Base-by-base conservation (phyloP, 2,797 vertebrate genomes). In the Halcyon chelicuti region DNA sequence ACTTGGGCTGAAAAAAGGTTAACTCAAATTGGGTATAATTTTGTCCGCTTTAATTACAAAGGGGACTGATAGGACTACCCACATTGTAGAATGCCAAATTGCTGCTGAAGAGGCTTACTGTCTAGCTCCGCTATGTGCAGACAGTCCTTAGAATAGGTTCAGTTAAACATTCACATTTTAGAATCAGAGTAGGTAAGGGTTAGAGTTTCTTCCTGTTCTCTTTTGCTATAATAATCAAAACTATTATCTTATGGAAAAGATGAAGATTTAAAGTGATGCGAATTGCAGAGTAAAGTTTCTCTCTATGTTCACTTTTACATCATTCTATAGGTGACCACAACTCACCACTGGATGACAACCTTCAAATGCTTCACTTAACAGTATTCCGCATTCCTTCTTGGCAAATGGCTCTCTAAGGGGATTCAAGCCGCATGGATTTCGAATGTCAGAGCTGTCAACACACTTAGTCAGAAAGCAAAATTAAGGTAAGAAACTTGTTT, bases 341-440 rank as follows among this genome's bases (percentile, higher is more conserved):
- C 99, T 99, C 97, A 99, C 99, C 99, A 99, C 99, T 5, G 98
- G 98, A 97, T 99, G 99, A 98, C 99, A 99, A 98, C 98, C 98
- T 97, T 99, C 99, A 97, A 99, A 99, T 81, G 99, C 97, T 95
- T 99, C 99, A 23, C 99, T 98, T 67, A 99, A 98, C 88, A 99
- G 97, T 72, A 99, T 97, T 19, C 98, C 98, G 94, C 99, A 99
- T 82, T 98, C 98, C 68, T 98, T 99, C 98, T 99, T 99, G 79
- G 99, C 99, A 97, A 99, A 99, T 0, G 99, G 98, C 84, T 99
- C 99, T 91, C 99, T 98, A 40, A 99, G 98, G 12, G 99, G 99
- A 94, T 98, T 99, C 96, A 99, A 96, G 83, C 97, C 98, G 97
- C 99, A 99, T 0, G 99, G 99, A 97, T 99, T 98, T 96, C 98